These are phyloP conservation scores for Apostichopus parvimensis DNA, from an alignment of 35 echinoderm and acorn worm species.

Conservation along the genomic window DNA sequence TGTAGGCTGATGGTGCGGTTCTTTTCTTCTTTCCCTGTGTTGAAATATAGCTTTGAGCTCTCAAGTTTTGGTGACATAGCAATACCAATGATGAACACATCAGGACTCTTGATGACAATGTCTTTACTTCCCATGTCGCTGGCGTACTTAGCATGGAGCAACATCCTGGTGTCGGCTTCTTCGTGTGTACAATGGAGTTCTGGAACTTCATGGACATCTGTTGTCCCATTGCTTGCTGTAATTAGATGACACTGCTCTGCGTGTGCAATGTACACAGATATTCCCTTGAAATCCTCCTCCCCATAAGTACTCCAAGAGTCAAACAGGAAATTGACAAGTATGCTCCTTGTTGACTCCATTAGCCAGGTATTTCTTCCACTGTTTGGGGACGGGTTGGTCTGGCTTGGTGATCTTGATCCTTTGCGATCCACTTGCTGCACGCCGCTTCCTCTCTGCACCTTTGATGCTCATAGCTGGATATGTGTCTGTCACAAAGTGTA, in stretches of 20 bases:
- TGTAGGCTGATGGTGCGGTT: neutral
- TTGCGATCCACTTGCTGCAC: constrained; percentile 60
- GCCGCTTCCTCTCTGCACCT: constrained; percentile 45
- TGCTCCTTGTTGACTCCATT: constrained; percentile 60
- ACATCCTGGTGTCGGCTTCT: constrained; percentile 79
- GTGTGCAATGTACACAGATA: constrained; percentile 51
- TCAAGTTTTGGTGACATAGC: neutral
- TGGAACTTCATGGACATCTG: neutral
- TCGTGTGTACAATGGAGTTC: constrained; percentile 63
- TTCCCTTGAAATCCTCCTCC: neutral
- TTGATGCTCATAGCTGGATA: constrained; percentile 68
- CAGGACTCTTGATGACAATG: constrained; percentile 32
- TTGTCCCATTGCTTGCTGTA: neutral
- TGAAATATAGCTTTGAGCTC: constrained; percentile 48
- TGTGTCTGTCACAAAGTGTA: constrained; percentile 72
- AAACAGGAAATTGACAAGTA: constrained; percentile 59
- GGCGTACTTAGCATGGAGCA: constrained; percentile 55
- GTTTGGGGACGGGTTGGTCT: constrained; percentile 68
- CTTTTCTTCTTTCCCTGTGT: constrained; percentile 42
- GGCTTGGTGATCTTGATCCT: constrained; percentile 1
- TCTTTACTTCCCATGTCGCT: too few relatives aligned
- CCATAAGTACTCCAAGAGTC: constrained; percentile 24
- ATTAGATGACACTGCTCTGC: constrained; percentile 56
- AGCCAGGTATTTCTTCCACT: constrained; percentile 73
- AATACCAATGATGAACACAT: constrained; percentile 60